These are phyloP conservation scores for Lineus longissimus DNA, from an alignment of 1,140 invertebrate genomes.

Conservation along the genomic window DNA sequence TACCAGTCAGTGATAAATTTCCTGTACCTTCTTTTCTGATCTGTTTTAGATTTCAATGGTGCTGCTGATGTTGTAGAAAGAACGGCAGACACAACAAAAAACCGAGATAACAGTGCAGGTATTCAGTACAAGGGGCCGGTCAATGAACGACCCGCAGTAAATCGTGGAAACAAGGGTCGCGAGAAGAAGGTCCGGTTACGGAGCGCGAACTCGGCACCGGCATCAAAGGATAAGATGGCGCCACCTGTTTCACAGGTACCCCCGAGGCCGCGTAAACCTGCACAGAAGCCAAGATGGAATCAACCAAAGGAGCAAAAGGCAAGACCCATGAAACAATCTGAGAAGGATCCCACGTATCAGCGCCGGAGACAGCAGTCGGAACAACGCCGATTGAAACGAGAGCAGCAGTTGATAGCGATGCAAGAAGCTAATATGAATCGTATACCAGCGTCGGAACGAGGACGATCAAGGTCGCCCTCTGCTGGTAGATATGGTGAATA, in stretches of 20 bases:
- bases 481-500: conserved; percentile 2
- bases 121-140: conserved; percentile 10
- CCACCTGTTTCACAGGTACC: conserved; percentile 23
- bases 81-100: not conserved
- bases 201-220: not conserved
- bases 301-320: conserved; percentile 37
- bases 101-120: conserved; percentile 16
- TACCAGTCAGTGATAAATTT: too few relatives aligned
- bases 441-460: conserved; percentile 26
- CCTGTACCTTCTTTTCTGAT: not conserved
- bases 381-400: conserved; percentile 27
- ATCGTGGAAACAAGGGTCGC: not conserved
- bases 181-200: not conserved
- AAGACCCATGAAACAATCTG: conserved; percentile 40
- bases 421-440: conserved; percentile 38
- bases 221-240: conserved; percentile 35
- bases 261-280: not conserved
- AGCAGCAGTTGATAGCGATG: conserved; percentile 32
- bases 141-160: not conserved
- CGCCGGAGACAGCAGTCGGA: conserved; percentile 33
- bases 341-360: conserved; percentile 44
- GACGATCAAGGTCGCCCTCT: not conserved
- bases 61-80: too few relatives aligned
- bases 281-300: conserved; percentile 31
- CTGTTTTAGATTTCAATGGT: too few relatives aligned